These are phyloP conservation scores for Diadema setosum DNA, from an alignment of 35 echinoderm and acorn worm genomes.

Conservation along the genomic window DNA sequence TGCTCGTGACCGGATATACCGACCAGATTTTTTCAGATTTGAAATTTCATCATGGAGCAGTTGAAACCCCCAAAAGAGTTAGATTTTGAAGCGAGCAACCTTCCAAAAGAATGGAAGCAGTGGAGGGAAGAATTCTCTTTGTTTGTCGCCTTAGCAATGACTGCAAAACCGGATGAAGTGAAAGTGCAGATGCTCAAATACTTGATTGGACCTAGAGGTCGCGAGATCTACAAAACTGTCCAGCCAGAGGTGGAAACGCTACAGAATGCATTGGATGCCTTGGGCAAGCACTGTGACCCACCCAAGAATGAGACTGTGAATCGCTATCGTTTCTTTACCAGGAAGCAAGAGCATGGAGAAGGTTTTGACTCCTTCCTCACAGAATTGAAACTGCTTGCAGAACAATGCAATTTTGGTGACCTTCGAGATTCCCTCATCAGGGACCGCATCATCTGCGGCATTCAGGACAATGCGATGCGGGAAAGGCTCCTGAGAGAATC, in stretches of 20 bases:
- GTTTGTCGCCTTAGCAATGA: not conserved
- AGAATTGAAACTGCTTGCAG: not conserved
- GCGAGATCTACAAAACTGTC: conserved; percentile 11
- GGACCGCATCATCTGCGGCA: conserved; percentile 34
- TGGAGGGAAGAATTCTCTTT: not conserved
- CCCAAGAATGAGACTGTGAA: conserved; percentile 2
- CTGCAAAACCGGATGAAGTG: not conserved
- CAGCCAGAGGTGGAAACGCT: not conserved
- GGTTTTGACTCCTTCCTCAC: not conserved
- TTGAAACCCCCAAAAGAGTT: not conserved
- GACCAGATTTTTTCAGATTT: too few species aligned
- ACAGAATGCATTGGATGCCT: not conserved
- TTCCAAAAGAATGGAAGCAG: not conserved
- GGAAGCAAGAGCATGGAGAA: conserved; percentile 2
- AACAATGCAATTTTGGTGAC: conserved; percentile 5
- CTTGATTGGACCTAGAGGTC: conserved; percentile 10
- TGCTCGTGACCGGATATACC: too few species aligned
- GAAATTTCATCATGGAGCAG: too few species aligned
- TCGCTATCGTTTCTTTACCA: not conserved
- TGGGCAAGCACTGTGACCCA: conserved; percentile 13
- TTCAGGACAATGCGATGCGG: conserved; percentile 1
- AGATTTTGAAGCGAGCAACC: not conserved
- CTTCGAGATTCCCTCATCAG: conserved; percentile 22
- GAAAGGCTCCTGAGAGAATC: conserved; percentile 18
- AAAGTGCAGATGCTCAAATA: conserved; percentile 27